phyloP scores from a whole-genome alignment of 2,797 vertebrate species.

The Gadopsis marmoratus region DNA sequence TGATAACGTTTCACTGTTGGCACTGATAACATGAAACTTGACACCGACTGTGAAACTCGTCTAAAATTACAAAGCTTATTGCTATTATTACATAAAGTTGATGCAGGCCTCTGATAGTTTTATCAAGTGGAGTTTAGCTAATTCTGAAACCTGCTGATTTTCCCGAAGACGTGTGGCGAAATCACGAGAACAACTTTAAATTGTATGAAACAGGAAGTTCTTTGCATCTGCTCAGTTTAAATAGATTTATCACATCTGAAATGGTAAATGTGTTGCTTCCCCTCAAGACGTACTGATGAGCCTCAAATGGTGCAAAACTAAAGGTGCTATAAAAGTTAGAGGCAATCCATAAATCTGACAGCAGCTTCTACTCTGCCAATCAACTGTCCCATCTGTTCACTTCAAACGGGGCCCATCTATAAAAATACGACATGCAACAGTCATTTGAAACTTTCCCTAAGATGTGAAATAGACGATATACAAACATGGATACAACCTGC shows the following conservation, averaged over 20 bases:
- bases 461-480: slow-evolving; percentile 17
- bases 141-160: not conserved
- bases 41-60: slow-evolving; percentile 23
- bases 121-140: not conserved
- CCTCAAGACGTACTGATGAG: not conserved
- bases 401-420: slow-evolving; percentile 6
- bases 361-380: slow-evolving; percentile 13
- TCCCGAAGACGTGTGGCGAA: not conserved
- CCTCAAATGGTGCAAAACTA: slow-evolving; percentile 27
- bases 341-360: slow-evolving; percentile 9
- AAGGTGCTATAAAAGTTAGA: slow-evolving; percentile 27
- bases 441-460: not conserved
- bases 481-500: slow-evolving; percentile 4
- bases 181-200: not conserved
- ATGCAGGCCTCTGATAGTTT: slow-evolving; percentile 1
- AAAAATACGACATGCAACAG: not conserved
- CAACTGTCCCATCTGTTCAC: slow-evolving; percentile 49
- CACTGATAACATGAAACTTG: slow-evolving; percentile 21
- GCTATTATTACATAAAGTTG: not conserved
- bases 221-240: slow-evolving; percentile 15
- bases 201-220: not conserved
- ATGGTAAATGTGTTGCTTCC: slow-evolving; percentile 25
- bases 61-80: slow-evolving; percentile 20
- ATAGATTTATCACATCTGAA: slow-evolving; percentile 18
- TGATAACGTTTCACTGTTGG: slow-evolving; percentile 21